Evolutionary conservation across 2,888 invertebrate genomes (phyloP).

Genomic region (Aphidius colemani): DNA sequence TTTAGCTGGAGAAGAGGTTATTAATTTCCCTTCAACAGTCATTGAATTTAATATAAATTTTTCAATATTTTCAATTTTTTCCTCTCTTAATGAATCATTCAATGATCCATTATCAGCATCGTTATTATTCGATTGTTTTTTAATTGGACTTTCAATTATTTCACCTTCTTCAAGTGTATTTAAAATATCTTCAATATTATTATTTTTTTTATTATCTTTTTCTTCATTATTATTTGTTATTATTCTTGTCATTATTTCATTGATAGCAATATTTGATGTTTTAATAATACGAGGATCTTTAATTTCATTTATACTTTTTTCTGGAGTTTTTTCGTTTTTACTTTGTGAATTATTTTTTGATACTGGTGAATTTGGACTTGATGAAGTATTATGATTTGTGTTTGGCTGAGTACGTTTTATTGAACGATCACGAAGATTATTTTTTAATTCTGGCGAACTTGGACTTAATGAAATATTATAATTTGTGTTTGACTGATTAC

Average conservation of each 20-base stretch:
- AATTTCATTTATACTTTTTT: neutral
- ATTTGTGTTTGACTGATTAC: no score
- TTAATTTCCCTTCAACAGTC: conserved; percentile 5
- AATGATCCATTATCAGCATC: neutral
- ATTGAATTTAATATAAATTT: conserved; percentile 33
- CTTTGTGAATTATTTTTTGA: neutral
- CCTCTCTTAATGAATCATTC: conserved; percentile 32
- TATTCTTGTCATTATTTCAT: neutral
- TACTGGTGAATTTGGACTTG: no score
- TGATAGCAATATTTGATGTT: neutral
- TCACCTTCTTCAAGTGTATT: conserved; percentile 36
- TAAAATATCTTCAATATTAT: neutral
- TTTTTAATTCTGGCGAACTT: no score
- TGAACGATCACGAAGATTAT: no score
- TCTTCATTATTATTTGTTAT: conserved; percentile 5
- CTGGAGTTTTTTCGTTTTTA: conserved; percentile 13
- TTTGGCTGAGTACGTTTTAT: no score
- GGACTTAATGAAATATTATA: no score
- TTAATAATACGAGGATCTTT: conserved; percentile 11
- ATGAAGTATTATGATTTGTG: no score
- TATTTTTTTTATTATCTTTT: neutral
- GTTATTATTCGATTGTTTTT: neutral
- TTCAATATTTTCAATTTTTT: conserved; percentile 41
- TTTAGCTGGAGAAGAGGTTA: neutral
- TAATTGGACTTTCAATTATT: conserved; percentile 28